Evolutionary conservation across 2,888 invertebrate genomes (phyloP).

Genomic region (Orthonevra nobilis): DNA sequence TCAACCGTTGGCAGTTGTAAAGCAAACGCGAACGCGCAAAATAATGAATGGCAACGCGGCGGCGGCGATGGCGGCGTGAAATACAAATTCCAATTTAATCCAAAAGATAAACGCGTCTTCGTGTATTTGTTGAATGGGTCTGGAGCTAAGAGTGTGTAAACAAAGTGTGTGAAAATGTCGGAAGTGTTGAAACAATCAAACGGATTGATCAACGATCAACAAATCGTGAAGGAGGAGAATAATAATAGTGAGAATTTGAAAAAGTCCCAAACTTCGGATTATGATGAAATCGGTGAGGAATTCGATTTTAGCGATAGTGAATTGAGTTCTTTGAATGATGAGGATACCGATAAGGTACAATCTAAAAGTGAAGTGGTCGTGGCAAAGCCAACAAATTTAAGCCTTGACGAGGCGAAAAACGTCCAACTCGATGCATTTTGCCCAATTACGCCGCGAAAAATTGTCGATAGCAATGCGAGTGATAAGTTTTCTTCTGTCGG

Average conservation of each 20-base stretch:
- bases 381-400: constrained; percentile 35
- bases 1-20: constrained; percentile 60
- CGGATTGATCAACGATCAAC: constrained; percentile 56
- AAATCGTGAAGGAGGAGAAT: constrained; percentile 25
- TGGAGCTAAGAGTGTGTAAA: neutral
- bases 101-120: constrained; percentile 23
- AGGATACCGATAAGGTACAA: constrained; percentile 15
- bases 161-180: constrained; percentile 52
- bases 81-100: constrained; percentile 45
- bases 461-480: constrained; percentile 68
- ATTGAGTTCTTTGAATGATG: constrained; percentile 72
- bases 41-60: constrained; percentile 57
- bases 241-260: constrained; percentile 51
- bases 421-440: constrained; percentile 58
- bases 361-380: constrained; percentile 26
- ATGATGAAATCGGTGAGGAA: constrained; percentile 76
- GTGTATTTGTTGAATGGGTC: constrained; percentile 34
- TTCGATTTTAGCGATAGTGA: constrained; percentile 77
- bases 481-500: constrained; percentile 6
- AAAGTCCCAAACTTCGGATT: constrained; percentile 60
- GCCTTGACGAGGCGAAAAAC: constrained; percentile 34
- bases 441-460: constrained; percentile 71
- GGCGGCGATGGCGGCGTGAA: constrained; percentile 24
- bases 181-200: constrained; percentile 58
- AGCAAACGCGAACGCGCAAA: constrained; percentile 57